Conservation (phyloP, 1,140 invertebrate genomes). For the Solen grandis region DNA sequence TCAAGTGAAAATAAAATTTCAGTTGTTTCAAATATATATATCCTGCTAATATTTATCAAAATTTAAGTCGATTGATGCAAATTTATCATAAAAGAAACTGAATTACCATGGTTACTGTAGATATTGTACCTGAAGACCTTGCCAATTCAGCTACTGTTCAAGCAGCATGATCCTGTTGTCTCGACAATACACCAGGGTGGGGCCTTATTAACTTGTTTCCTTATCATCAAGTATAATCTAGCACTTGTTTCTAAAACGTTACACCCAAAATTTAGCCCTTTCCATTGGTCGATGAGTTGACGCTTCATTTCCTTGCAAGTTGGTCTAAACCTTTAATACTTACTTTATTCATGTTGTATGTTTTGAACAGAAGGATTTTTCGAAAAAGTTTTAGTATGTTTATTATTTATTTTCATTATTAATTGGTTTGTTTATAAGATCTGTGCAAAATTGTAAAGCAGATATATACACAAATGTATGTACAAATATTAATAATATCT, state of each 20-base stretch:
- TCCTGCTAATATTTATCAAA: no score
- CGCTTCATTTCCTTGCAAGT: conserved; percentile 5
- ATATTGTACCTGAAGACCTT: neutral
- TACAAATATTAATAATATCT: no score
- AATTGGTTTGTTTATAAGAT: neutral
- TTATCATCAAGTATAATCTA: no score
- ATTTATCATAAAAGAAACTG: no score
- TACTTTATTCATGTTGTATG: neutral
- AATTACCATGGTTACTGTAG: neutral
- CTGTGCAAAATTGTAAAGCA: no score
- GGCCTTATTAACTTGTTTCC: neutral
- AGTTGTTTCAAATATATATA: no score
- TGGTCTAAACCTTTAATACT: neutral
- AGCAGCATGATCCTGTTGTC: neutral
- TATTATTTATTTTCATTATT: neutral
- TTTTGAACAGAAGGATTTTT: neutral
- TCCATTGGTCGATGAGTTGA: conserved; percentile 9
- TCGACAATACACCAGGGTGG: neutral
- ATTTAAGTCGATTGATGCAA: no score
- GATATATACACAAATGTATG: no score
- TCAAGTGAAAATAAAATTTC: no score
- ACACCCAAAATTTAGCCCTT: conserved; percentile 28
- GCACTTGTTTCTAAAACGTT: neutral
- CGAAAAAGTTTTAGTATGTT: neutral
- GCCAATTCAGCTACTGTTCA: neutral